Percentiles rank a stretch among this genome's conserved stretches.
These are phyloP conservation scores for Sinonovacula constricta DNA, from an alignment of 1,140 invertebrate genomes.

Conservation along the genomic window DNA sequence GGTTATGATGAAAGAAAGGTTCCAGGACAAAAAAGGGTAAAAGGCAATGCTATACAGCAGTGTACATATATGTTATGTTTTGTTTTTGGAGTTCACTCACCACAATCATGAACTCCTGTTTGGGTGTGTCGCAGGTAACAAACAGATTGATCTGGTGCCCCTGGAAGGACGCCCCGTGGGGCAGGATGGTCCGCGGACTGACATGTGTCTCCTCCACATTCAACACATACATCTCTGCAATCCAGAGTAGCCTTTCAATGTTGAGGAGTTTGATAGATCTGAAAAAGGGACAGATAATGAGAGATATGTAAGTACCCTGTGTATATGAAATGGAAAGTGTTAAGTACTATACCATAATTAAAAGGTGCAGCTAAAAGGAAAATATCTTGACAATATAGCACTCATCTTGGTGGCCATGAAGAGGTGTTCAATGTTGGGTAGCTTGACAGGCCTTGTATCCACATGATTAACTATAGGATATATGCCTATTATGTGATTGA, in stretches of 20 bases:
- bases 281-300: background rate
- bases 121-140: constrained; percentile 77
- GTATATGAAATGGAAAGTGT: too few relatives aligned
- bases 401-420: too few relatives aligned
- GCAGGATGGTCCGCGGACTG: constrained; percentile 78
- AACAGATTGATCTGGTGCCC: constrained; percentile 79
- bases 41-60: too few relatives aligned
- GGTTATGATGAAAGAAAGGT: too few relatives aligned
- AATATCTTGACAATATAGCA: too few relatives aligned
- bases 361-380: background rate
- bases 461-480: constrained; percentile 2
- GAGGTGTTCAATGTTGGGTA: too few relatives aligned
- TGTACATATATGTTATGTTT: too few relatives aligned
- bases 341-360: too few relatives aligned
- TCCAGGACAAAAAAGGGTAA: too few relatives aligned
- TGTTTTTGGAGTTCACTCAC: too few relatives aligned
- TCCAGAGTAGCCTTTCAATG: constrained; percentile 79
- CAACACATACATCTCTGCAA: constrained; percentile 80
- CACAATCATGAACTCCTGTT: constrained; percentile 77
- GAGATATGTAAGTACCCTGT: too few relatives aligned
- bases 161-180: constrained; percentile 81
- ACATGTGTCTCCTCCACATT: constrained; percentile 80
- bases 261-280: constrained; percentile 76
- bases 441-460: background rate
- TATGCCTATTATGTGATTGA: too few relatives aligned